Evolutionary conservation across 2,113 vertebrate genomes (phyloP).

Genomic region (Pantherophis guttatus): DNA sequence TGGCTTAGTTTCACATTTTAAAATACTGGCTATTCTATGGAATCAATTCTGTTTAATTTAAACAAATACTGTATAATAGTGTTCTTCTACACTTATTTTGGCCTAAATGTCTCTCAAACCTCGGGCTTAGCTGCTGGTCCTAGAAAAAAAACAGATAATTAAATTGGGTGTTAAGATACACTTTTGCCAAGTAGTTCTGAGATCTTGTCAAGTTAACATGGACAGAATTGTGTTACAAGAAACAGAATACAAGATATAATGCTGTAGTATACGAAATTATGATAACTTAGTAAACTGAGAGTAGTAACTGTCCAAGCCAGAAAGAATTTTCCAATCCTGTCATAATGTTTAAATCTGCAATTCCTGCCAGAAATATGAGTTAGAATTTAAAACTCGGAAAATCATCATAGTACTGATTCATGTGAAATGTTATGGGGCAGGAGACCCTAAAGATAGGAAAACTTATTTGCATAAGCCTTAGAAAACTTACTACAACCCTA

Average conservation of each 20-base stretch:
- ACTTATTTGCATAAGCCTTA: background rate
- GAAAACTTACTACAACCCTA: background rate
- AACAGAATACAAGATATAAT: background rate
- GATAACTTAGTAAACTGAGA: background rate
- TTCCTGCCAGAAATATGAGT: background rate
- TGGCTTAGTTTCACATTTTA: background rate
- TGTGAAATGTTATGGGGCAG: background rate
- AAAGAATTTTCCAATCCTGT: background rate
- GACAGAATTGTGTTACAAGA: background rate
- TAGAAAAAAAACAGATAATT: background rate
- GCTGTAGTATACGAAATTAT: background rate
- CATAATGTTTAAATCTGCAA: background rate
- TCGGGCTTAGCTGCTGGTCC: background rate
- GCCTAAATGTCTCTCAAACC: background rate
- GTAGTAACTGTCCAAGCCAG: background rate
- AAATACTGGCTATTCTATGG: background rate
- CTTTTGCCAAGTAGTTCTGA: background rate
- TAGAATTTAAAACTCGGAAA: background rate
- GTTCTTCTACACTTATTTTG: background rate
- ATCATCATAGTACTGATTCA: background rate
- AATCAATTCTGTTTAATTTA: background rate
- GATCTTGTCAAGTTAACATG: background rate
- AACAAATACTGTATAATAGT: background rate
- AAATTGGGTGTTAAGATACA: background rate
- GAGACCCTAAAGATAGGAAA: background rate